Evolutionary conservation across 1,140 invertebrate species (phyloP).

Genomic region (Pseudomyrmex sp.): DNA sequence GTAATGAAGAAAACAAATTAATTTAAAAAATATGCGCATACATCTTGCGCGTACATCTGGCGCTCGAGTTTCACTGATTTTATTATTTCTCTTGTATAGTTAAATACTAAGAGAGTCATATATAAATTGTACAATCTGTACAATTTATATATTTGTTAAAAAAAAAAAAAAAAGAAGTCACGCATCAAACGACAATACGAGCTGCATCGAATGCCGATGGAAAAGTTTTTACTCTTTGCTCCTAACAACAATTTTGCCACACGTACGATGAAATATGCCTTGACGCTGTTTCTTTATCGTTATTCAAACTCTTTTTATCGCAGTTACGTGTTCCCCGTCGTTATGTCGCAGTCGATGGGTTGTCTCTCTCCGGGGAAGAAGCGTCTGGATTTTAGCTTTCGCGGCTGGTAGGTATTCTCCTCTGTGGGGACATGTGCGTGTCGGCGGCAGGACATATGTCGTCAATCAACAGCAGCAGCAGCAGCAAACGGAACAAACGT

Average conservation of each 20-base stretch:
- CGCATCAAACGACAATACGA: neutral
- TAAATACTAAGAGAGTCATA: too few relatives aligned
- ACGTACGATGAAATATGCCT: conserved; percentile 19
- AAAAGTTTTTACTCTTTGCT: conserved; percentile 27
- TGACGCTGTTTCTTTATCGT: conserved; percentile 26
- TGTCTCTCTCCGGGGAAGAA: conserved; percentile 13
- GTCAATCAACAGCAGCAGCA: conserved; percentile 59
- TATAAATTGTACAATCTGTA: too few relatives aligned
- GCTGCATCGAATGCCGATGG: neutral
- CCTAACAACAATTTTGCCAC: conserved; percentile 27
- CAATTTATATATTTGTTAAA: neutral
- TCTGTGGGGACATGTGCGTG: conserved; percentile 44
- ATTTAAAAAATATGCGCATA: neutral
- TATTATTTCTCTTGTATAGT: too few relatives aligned
- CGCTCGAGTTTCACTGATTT: too few relatives aligned
- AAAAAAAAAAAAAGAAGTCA: neutral
- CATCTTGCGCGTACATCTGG: neutral
- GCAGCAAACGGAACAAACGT: neutral
- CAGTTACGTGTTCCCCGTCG: conserved; percentile 29
- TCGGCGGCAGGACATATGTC: conserved; percentile 44
- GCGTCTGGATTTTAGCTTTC: conserved; percentile 48
- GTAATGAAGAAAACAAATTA: too few relatives aligned
- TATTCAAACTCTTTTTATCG: conserved; percentile 44
- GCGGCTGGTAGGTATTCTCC: conserved; percentile 12
- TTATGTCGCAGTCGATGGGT: conserved; percentile 51